phyloP scores from a whole-genome alignment of 2,797 vertebrate species.

The Coreius guichenoti region DNA sequence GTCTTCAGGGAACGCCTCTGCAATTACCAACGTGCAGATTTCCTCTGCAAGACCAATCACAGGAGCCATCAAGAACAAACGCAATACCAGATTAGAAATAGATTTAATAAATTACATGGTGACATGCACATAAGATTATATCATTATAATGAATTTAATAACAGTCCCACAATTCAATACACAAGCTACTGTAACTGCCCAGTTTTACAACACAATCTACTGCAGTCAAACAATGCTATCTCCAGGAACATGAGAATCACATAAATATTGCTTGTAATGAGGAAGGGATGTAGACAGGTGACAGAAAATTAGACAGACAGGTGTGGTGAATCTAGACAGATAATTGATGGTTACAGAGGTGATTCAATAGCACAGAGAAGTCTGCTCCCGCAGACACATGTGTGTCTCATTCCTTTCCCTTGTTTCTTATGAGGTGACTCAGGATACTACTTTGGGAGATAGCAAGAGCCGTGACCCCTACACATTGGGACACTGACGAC shows the following conservation, averaged over 20 bases:
- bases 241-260: background rate
- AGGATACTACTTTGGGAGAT: background rate
- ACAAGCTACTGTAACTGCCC: background rate
- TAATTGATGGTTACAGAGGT: conserved; percentile 49
- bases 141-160: background rate
- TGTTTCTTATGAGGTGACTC: background rate
- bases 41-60: conserved; percentile 81
- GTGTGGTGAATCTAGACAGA: conserved; percentile 46
- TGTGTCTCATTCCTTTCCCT: background rate
- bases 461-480: background rate
- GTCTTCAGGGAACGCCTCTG: conserved; percentile 96
- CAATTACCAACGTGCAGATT: conserved; percentile 97
- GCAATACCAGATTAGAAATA: background rate
- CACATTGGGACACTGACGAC: background rate
- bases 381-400: background rate
- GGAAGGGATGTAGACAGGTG: conserved; percentile 33
- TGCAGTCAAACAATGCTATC: background rate
- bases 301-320: conserved; percentile 50
- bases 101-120: background rate
- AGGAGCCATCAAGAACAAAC: background rate
- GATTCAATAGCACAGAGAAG: conserved; percentile 32
- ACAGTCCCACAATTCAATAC: background rate
- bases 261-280: conserved; percentile 22
- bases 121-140: background rate
- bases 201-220: background rate